Conservation (phyloP, 2,797 vertebrate species). For the Lithobates sylvaticus region DNA sequence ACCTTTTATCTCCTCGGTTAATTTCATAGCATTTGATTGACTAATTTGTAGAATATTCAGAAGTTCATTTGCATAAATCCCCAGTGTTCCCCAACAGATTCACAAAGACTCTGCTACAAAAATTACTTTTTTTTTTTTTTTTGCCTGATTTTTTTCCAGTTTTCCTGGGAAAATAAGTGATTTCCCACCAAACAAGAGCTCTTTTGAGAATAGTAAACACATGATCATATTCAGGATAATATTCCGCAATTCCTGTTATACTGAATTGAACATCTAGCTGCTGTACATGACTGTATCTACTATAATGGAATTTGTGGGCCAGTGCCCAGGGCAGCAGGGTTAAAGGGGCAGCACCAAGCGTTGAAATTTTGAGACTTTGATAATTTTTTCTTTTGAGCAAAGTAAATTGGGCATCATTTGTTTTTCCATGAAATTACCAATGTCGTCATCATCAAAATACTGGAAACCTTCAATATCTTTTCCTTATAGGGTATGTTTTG, state of each 20-base stretch:
- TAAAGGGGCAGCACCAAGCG: no score
- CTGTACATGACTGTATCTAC: no score
- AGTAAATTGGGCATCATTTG: no score
- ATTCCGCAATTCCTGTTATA: not conserved
- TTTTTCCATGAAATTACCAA: no score
- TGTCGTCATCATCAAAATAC: no score
- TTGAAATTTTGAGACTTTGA: no score
- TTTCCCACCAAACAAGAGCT: constrained; percentile 36
- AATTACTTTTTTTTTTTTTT: not conserved
- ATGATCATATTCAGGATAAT: not conserved
- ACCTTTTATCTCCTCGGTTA: constrained; percentile 20
- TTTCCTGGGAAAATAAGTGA: constrained; percentile 36
- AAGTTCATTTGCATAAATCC: not conserved
- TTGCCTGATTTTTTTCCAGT: not conserved
- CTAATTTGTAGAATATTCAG: constrained; percentile 37
- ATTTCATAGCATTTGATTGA: constrained; percentile 28
- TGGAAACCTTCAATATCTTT: no score
- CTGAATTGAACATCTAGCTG: not conserved
- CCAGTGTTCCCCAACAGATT: not conserved
- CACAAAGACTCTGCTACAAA: not conserved
- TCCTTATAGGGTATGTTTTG: no score
- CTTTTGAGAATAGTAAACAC: constrained; percentile 12
- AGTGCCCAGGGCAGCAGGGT: no score
- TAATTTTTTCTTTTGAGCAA: no score
- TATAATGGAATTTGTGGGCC: no score